These are phyloP conservation scores for Gymnoscopelus braueri DNA, from an alignment of 2,797 vertebrate genomes.

Conservation along the genomic window DNA sequence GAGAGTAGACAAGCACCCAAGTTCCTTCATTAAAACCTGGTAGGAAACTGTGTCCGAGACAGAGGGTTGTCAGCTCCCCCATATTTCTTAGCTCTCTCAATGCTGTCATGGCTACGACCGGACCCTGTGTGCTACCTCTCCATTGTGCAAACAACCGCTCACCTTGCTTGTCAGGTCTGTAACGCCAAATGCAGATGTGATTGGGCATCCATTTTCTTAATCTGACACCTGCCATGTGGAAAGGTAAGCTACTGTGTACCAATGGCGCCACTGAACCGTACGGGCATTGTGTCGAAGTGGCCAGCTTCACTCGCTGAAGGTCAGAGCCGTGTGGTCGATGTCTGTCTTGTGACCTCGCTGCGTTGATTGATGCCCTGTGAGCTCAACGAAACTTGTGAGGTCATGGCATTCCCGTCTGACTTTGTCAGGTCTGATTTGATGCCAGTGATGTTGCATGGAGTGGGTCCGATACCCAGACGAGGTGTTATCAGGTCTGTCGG, in stretches of 20 bases:
- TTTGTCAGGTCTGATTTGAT: constrained; percentile 36
- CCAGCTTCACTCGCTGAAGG: constrained; percentile 35
- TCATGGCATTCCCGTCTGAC: constrained; percentile 59
- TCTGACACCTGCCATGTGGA: constrained; percentile 59
- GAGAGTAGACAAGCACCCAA: constrained; percentile 51
- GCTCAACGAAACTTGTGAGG: constrained; percentile 51
- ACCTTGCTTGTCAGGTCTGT: constrained; percentile 28
- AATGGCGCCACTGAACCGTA: constrained; percentile 36
- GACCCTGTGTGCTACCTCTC: constrained; percentile 38
- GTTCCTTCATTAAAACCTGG: constrained; percentile 75
- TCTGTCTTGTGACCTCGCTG: constrained; percentile 48
- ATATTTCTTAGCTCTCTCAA: constrained; percentile 51
- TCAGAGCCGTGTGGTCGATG: constrained; percentile 46
- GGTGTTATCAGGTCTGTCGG: constrained; percentile 60
- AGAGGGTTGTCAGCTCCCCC: constrained; percentile 48
- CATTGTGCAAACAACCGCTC: constrained; percentile 29
- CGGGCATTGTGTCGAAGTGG: constrained; percentile 34
- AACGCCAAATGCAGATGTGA: background rate
- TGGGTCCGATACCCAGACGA: constrained; percentile 49
- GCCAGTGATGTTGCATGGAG: constrained; percentile 14
- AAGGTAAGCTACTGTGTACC: constrained; percentile 13
- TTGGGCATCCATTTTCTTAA: constrained; percentile 49
- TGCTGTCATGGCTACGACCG: constrained; percentile 66
- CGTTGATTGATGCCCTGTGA: constrained; percentile 64
- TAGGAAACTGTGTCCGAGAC: constrained; percentile 37